Conservation (phyloP, 2,888 invertebrate genomes). For the Ischnura elegans region DNA sequence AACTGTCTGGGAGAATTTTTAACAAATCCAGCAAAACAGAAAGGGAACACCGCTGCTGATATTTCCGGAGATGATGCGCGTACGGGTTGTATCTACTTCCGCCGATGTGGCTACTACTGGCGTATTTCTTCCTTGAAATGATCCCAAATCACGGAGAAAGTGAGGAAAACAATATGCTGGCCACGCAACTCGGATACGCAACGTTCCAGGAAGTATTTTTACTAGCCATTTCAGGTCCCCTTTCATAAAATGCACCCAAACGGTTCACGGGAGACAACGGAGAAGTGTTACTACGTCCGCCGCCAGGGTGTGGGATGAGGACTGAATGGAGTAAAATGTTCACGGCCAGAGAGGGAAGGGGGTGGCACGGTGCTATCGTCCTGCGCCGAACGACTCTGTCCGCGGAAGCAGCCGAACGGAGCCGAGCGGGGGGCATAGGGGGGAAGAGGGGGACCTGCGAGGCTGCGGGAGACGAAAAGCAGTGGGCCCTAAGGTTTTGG, state of each 20-base stretch:
- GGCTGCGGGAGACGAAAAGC: conserved; percentile 26
- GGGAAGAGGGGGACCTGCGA: not conserved
- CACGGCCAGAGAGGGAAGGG: not conserved
- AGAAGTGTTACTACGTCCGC: not conserved
- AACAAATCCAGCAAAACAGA: too few relatives aligned
- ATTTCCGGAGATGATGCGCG: too few relatives aligned
- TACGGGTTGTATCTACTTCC: too few relatives aligned
- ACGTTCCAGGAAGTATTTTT: not conserved
- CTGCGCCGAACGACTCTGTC: conserved; percentile 29
- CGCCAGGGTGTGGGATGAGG: not conserved
- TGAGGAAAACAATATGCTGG: not conserved
- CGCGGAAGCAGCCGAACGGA: conserved; percentile 38
- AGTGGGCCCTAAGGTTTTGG: conserved; percentile 51
- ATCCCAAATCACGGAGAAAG: not conserved
- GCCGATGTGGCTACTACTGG: not conserved
- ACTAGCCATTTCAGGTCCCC: not conserved
- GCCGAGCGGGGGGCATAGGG: not conserved
- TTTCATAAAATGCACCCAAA: not conserved
- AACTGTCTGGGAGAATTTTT: too few relatives aligned
- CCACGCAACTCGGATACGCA: not conserved
- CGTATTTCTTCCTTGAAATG: not conserved
- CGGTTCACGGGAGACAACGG: not conserved
- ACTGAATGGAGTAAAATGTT: conserved; percentile 9
- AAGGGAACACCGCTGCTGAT: too few relatives aligned
- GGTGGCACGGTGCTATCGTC: not conserved